Conservation (phyloP, 2,797 vertebrate genomes). For the Leptodactylus fallax region DNA sequence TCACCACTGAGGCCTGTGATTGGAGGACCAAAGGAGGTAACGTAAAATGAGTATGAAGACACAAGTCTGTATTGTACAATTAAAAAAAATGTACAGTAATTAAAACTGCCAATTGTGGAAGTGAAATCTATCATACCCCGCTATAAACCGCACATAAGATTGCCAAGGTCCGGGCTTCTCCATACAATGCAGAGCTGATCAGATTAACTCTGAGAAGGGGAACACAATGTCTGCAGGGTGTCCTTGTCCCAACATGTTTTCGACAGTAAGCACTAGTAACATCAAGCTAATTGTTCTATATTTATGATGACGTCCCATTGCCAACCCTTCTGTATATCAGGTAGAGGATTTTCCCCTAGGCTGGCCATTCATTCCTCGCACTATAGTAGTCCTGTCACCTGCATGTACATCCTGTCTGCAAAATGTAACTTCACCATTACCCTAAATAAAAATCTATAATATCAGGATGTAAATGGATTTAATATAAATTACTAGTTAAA, state of each 20-base stretch:
- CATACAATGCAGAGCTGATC: neutral
- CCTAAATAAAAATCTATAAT: neutral
- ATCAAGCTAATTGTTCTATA: conserved; percentile 30
- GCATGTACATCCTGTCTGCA: neutral
- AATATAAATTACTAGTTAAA: neutral
- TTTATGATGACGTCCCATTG: conserved; percentile 29
- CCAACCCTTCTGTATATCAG: conserved; percentile 5
- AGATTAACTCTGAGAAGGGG: neutral
- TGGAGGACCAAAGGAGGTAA: no score
- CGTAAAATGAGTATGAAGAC: no score
- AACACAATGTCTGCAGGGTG: conserved; percentile 16
- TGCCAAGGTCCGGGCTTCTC: neutral
- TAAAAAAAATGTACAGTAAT: no score
- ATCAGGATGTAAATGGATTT: neutral
- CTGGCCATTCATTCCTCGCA: neutral
- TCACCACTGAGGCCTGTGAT: no score
- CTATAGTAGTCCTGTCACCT: neutral
- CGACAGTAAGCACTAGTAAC: neutral
- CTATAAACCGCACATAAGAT: neutral
- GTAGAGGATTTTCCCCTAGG: conserved; percentile 16
- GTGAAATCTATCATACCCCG: neutral
- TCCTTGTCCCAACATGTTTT: neutral
- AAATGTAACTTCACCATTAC: no score
- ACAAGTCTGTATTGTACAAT: no score
- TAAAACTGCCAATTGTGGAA: no score